These are phyloP conservation scores for Enteromius unitaeniatus DNA, from an alignment of 2,797 vertebrate genomes.

Conservation along the genomic window DNA sequence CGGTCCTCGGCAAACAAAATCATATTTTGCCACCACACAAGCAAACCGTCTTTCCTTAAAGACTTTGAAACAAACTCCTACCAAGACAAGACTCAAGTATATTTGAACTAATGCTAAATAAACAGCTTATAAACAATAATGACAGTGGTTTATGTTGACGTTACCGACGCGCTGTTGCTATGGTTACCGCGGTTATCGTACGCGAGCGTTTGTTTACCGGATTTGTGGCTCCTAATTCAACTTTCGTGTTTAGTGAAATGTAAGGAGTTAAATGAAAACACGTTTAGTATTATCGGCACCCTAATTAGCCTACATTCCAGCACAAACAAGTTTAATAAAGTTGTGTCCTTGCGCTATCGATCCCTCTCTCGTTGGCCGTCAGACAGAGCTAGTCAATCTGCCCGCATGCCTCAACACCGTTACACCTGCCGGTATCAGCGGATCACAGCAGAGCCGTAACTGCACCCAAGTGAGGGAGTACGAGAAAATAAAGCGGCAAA, in stretches of 20 bases:
- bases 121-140: not conserved
- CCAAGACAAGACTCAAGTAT: too few relatives aligned
- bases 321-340: conserved; percentile 24
- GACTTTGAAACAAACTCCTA: not conserved
- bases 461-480: conserved; percentile 38
- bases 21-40: not conserved
- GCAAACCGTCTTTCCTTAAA: not conserved
- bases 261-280: not conserved
- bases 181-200: not conserved
- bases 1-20: not conserved
- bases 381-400: conserved; percentile 20
- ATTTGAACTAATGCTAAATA: not conserved
- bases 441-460: conserved; percentile 24
- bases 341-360: conserved; percentile 16
- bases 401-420: conserved; percentile 38
- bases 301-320: not conserved
- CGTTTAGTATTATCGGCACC: not conserved
- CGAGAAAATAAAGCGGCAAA: conserved; percentile 18
- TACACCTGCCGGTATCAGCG: conserved; percentile 24
- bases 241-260: not conserved
- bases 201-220: not conserved
- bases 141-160: not conserved
- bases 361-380: not conserved
- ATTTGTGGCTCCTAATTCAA: not conserved
- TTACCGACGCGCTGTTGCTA: not conserved